Base-by-base conservation (phyloP, 1,140 invertebrate genomes). In the Drosophila trapezifrons region DNA sequence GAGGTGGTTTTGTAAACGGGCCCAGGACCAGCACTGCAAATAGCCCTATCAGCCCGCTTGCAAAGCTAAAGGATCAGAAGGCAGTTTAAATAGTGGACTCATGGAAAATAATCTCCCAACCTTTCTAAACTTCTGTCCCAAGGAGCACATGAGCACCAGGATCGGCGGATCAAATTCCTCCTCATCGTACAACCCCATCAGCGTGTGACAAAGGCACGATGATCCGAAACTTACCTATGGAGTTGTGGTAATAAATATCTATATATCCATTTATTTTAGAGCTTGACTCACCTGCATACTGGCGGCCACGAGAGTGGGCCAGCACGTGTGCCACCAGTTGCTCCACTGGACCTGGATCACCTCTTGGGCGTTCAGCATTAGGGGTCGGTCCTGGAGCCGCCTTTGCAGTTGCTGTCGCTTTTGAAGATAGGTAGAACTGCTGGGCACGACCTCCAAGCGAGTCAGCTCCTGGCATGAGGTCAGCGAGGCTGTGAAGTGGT, bases 351-450 rank as follows among this genome's bases (percentile, higher is more conserved):
- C 4, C 3, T 40, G 15, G 6, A 75, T 2, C 12, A 47, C 38
- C 17, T 60, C 12, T 0, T 64, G 17, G 5, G 67, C 49, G 25
- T 86, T 86, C n/a, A 59, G 18, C 6, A 60, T 32, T 32, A 82
- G 12, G 6, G 65, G n/a, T 4, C 70, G 75, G 9, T 73, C 38
- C 5, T 43, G 46, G n/a, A 83, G 37, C 7, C n/a, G 32, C 20
- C 12, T 18, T 42, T 63, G 59, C 18, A 42, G 15, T 13, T 18
- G 25, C 5, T 22, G 22, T 4, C 27, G 25, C 13, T 46, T n/a
- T 0, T 17, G 0, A 13, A 25, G 29, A 18, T 57, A 9, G 8
- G 20, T 18, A 5, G 46, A 25, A 18, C 12, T n/a, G 10, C 3
- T 18, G 1, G 58, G 20, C 7, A 42, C 6, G 4, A 37, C 29